These are phyloP conservation scores for Drosophila paranaensis DNA, from an alignment of 2,888 invertebrate species.

Conservation along the genomic window DNA sequence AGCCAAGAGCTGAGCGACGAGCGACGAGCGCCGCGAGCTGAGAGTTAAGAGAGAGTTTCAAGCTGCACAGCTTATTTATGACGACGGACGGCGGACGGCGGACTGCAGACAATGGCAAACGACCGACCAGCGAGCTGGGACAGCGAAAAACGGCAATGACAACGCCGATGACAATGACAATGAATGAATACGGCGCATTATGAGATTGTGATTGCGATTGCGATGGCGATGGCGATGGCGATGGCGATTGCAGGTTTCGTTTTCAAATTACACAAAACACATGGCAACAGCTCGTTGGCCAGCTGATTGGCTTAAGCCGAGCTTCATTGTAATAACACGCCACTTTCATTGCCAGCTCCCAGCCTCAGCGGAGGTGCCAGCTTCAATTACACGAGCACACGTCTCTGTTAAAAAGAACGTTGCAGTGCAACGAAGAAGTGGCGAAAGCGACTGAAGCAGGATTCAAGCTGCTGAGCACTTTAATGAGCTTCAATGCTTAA, in stretches of 20 bases:
- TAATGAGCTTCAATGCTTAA: not conserved
- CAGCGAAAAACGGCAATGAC: conserved; percentile 37
- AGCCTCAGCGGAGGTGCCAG: not conserved
- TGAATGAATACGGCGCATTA: conserved; percentile 70
- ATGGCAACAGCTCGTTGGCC: conserved; percentile 46
- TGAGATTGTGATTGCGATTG: conserved; percentile 52
- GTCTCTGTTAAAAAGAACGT: not conserved
- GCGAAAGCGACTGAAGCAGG: not conserved
- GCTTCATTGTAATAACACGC: not conserved
- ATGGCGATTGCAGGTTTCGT: conserved; percentile 51
- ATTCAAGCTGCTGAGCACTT: not conserved
- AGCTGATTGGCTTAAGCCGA: conserved; percentile 37
- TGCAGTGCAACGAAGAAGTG: not conserved
- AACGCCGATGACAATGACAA: conserved; percentile 53
- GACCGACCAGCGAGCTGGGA: conserved; percentile 5
- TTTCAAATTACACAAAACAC: conserved; percentile 72
- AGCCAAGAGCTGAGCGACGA: not conserved
- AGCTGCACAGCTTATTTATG: conserved; percentile 62
- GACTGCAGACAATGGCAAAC: conserved; percentile 18
- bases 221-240: conserved; percentile 7
- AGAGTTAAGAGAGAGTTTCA: conserved; percentile 12
- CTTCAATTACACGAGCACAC: not conserved
- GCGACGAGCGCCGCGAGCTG: not conserved
- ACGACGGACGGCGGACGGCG: conserved; percentile 32
- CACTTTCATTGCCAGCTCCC: conserved; percentile 2